phyloP scores from a whole-genome alignment of 2,888 invertebrate genomes.

The Pandemis corylana region DNA sequence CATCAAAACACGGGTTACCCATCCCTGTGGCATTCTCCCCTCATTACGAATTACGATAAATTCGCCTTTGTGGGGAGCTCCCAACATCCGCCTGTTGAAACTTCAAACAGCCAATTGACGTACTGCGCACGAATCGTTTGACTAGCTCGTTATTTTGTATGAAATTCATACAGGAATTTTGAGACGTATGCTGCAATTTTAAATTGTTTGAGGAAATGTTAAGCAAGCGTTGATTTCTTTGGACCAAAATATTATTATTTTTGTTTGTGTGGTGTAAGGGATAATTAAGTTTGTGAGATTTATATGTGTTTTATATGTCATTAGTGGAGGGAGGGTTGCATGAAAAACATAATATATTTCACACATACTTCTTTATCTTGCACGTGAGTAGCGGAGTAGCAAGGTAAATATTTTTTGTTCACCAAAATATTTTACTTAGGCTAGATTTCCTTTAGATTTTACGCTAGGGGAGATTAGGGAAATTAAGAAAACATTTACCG shows the following conservation, averaged over 20 bases:
- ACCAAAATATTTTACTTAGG: too few species aligned
- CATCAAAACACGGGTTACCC: conserved; percentile 9
- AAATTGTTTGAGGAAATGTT: background rate
- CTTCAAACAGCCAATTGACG: conserved; percentile 23
- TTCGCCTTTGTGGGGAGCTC: conserved; percentile 19
- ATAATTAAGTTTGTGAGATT: too few species aligned
- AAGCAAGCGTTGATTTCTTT: background rate
- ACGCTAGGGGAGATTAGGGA: too few species aligned
- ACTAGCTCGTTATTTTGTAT: conserved; percentile 19
- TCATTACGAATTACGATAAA: conserved; percentile 25
- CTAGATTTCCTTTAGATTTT: too few species aligned
- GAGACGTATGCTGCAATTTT: conserved; percentile 12
- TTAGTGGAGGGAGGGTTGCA: too few species aligned
- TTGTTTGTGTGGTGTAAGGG: too few species aligned
- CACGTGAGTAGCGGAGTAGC: too few species aligned
- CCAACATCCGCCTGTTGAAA: conserved; percentile 19
- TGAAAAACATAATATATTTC: too few species aligned
- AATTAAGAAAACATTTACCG: too few species aligned
- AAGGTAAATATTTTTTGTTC: too few species aligned
- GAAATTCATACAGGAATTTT: conserved; percentile 7
- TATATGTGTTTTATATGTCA: too few species aligned
- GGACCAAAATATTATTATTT: background rate
- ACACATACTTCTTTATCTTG: too few species aligned
- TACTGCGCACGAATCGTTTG: conserved; percentile 14
- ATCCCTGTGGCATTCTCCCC: conserved; percentile 9